A percentile compares a stretch with the other conserved stretches of the same genome.
Evolutionary conservation across 2,888 invertebrate genomes (phyloP).

Genomic region (Phaonia tiefii): DNA sequence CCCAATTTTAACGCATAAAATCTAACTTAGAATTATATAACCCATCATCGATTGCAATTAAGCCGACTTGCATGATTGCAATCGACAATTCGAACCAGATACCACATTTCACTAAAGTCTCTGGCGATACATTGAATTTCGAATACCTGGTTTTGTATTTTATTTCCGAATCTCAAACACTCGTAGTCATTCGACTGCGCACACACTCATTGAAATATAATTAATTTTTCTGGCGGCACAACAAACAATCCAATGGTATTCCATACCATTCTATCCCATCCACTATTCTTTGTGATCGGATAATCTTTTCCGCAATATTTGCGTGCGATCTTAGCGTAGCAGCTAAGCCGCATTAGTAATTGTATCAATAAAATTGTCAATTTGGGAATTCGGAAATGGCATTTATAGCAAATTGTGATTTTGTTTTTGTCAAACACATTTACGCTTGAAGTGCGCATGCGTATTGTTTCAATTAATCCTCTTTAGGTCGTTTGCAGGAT

Average conservation of each 20-base stretch:
- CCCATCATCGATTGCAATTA: conserved; percentile 12
- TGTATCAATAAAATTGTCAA: conserved; percentile 42
- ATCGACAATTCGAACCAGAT: not conserved
- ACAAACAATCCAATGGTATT: too few relatives aligned
- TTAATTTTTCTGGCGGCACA: not conserved
- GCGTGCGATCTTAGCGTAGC: conserved; percentile 57
- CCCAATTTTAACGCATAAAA: too few relatives aligned
- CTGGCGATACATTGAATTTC: too few relatives aligned
- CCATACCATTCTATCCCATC: too few relatives aligned
- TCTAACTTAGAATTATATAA: not conserved
- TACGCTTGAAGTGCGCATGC: conserved; percentile 64
- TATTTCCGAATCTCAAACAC: too few relatives aligned
- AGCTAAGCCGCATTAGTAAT: conserved; percentile 56
- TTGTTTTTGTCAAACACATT: conserved; percentile 18
- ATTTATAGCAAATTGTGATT: conserved; percentile 34
- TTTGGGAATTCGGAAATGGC: not conserved
- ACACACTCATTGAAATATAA: not conserved
- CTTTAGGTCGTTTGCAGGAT: too few relatives aligned
- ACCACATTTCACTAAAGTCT: too few relatives aligned
- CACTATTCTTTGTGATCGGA: conserved; percentile 47
- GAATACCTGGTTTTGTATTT: too few relatives aligned
- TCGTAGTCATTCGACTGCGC: too few relatives aligned
- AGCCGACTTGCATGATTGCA: conserved; percentile 19
- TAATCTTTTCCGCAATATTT: conserved; percentile 58
- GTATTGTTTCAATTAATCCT: conserved; percentile 57